Evolutionary conservation across 37 sponge, comb jelly and placozoan species (phyloP), one percentile per base, ranked within the genome.

Genomic region (Chondrilla cf. caribensis): DNA sequence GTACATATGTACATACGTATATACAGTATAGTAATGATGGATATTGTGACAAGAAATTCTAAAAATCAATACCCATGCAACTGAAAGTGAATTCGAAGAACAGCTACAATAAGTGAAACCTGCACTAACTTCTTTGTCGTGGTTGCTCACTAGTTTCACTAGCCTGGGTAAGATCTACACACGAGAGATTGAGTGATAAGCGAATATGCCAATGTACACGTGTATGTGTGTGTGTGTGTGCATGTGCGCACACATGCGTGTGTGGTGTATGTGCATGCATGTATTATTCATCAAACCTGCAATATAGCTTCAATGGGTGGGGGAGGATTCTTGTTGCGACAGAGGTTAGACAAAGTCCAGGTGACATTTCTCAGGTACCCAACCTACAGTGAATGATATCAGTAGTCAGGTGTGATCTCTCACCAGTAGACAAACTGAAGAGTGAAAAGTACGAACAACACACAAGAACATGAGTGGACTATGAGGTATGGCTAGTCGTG

Each of bases 311-410:
- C 96, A 22, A 89, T 55, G 3, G 94, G 77, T 19, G 99, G 96
- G 15, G 96, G 88, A 38, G 99, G 99, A 77, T 87, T 90, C 88
- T 95, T 95, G 86, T 98, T 91, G 9, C 99, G 77, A 79, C 99
- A 98, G 14, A 98, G 60, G 80, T 95, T 98, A 51, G 95, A 92
- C 32, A 98, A 57, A 3, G 94, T 87, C 99, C 99, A 98, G 25
- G 92, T 84, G 0, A 93, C 67, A 66, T 95, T 98, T 6, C 98
- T 75, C 17, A 97, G 89, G 72, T 89, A 86, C 15, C 39, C 70
- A 32, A 97, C 58, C 90, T 94, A 82, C 19, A 41, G 39, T 47
- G 51, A 14, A 11, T 47, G n/a, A n/a, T 79, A n/a, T 44, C 37
- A 58, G 83, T 82, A 35, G 82, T 58, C 21, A 15, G 15, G 58